Evolutionary conservation across 35 echinoderm and acorn worm genomes (phyloP).

Genomic region (Acanthaster planci): DNA sequence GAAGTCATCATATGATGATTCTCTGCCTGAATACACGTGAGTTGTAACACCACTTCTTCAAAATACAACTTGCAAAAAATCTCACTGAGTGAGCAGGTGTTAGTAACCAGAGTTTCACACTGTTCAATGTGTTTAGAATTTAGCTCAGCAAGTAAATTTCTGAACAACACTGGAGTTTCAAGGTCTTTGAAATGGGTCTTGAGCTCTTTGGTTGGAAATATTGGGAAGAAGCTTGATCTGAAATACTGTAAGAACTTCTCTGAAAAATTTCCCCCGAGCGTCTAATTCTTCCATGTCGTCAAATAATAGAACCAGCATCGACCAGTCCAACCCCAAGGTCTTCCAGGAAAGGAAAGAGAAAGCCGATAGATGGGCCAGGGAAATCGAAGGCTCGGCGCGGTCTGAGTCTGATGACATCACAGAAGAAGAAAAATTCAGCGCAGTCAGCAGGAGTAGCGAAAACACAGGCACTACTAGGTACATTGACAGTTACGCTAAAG

Average conservation of each 20-base stretch:
- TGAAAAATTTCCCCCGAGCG: too few species aligned
- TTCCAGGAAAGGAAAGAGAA: constrained; percentile 52
- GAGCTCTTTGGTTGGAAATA: too few species aligned
- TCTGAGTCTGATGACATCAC: constrained; percentile 55
- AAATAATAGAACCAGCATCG: constrained; percentile 60
- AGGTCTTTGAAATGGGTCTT: too few species aligned
- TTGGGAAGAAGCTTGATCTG: too few species aligned
- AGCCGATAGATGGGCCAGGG: constrained; percentile 65
- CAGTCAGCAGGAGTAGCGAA: constrained; percentile 41
- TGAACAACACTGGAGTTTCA: too few species aligned
- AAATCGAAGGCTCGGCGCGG: constrained; percentile 50
- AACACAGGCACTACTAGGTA: constrained; percentile 32
- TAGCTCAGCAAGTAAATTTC: too few species aligned
- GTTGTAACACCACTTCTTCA: constrained; percentile 18
- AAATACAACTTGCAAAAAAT: too few species aligned
- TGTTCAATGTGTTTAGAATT: too few species aligned
- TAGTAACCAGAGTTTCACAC: too few species aligned
- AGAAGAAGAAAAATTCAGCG: constrained; percentile 74
- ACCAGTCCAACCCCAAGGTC: constrained; percentile 63
- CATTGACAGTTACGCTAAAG: not conserved
- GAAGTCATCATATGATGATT: constrained; percentile 55
- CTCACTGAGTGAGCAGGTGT: too few species aligned
- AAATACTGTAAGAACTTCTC: too few species aligned
- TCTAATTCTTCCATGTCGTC: not conserved
- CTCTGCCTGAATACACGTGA: constrained; percentile 79